Percentiles rank a stretch among this genome's conserved stretches.
phyloP scores from a whole-genome alignment of 2,797 vertebrate species.

The Parotocinclus haroldoi region DNA sequence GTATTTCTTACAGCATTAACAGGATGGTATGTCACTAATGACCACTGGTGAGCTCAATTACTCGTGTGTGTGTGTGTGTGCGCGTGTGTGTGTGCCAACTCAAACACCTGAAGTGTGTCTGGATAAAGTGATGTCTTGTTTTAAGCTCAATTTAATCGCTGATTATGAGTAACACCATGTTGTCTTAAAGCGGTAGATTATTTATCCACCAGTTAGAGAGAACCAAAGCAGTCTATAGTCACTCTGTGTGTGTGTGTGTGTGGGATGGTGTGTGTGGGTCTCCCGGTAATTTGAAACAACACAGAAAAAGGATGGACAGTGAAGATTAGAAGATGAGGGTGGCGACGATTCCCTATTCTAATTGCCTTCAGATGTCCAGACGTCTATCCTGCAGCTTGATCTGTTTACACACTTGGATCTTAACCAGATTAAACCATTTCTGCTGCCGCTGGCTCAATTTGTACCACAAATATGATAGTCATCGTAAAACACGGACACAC shows the following conservation, averaged over 20 bases:
- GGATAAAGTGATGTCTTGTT: slow-evolving; percentile 20
- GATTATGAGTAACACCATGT: slow-evolving; percentile 33
- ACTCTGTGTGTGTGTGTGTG: slow-evolving; percentile 14
- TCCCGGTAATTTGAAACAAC: slow-evolving; percentile 30
- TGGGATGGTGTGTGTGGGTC: background rate
- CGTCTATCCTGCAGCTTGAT: slow-evolving; percentile 25
- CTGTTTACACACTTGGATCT: slow-evolving; percentile 12
- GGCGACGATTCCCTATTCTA: slow-evolving; percentile 10
- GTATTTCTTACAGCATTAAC: background rate
- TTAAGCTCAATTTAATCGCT: slow-evolving; percentile 32
- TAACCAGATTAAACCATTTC: slow-evolving; percentile 35
- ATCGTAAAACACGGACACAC: slow-evolving; percentile 26
- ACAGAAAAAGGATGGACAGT: slow-evolving; percentile 10
- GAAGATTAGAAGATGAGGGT: background rate
- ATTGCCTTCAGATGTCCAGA: slow-evolving; percentile 40
- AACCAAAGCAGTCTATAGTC: slow-evolving; percentile 6
- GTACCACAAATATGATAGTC: slow-evolving; percentile 53
- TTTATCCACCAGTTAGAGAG: slow-evolving; percentile 38
- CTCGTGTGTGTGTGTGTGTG: slow-evolving; percentile 4
- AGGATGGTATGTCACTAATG: slow-evolving; percentile 10
- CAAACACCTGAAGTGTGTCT: slow-evolving; percentile 40
- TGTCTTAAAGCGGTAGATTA: slow-evolving; percentile 39
- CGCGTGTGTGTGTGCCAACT: slow-evolving; percentile 32
- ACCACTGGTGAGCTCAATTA: slow-evolving; percentile 15
- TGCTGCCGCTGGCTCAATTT: slow-evolving; percentile 54